Conservation (phyloP, 2,113 vertebrate species). For the Eurypyga helias region DNA sequence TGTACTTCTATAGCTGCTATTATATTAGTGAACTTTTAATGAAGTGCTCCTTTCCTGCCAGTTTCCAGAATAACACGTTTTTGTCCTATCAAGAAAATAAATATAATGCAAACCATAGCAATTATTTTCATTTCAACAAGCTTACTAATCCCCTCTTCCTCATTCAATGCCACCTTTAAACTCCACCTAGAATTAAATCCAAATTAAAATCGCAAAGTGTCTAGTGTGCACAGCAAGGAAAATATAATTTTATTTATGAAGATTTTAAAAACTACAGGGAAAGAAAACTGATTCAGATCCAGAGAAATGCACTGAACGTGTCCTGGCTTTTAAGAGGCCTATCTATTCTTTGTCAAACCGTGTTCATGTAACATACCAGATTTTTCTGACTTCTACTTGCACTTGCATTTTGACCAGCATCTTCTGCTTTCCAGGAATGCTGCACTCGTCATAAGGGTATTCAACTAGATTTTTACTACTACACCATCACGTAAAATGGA, state of each 20-base stretch:
- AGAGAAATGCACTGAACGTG: not conserved
- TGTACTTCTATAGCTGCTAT: not conserved
- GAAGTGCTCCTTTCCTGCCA: not conserved
- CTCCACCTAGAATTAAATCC: not conserved
- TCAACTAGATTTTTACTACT: not conserved
- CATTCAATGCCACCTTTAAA: not conserved
- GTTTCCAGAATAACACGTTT: not conserved
- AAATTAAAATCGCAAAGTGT: not conserved
- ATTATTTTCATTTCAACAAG: not conserved
- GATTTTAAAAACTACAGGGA: not conserved
- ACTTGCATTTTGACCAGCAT: not conserved
- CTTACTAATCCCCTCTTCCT: not conserved
- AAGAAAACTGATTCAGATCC: not conserved
- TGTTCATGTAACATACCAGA: not conserved
- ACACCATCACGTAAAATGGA: not conserved
- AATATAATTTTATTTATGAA: not conserved
- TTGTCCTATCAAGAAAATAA: not conserved
- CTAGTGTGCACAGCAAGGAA: not conserved
- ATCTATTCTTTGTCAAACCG: not conserved
- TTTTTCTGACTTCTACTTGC: not conserved
- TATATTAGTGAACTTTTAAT: not conserved
- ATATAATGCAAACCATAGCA: not conserved
- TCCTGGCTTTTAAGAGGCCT: not conserved
- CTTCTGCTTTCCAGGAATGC: not conserved
- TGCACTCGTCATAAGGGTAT: not conserved